phyloP scores from a whole-genome alignment of 2,113 vertebrate genomes.

The Phaethon lepturus region DNA sequence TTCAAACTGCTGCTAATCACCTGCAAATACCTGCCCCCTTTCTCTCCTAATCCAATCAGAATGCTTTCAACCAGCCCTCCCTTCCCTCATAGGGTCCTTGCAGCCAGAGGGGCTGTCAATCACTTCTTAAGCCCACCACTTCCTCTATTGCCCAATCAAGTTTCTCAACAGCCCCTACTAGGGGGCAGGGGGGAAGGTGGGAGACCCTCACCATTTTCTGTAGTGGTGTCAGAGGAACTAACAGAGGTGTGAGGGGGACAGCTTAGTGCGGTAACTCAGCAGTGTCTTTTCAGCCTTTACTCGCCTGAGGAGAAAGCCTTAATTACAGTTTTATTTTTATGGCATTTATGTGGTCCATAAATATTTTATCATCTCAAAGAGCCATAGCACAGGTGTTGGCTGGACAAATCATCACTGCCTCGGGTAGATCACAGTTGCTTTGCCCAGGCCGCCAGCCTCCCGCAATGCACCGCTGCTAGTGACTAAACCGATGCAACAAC shows the following conservation, averaged over 20 bases:
- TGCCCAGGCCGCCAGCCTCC: neutral
- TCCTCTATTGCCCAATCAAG: neutral
- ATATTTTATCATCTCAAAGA: neutral
- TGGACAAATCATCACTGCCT: neutral
- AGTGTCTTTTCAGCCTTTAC: neutral
- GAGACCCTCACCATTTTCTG: fast-evolving
- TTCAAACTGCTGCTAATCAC: neutral
- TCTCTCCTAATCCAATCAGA: neutral
- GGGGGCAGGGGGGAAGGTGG: fast-evolving
- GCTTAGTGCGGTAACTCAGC: fast-evolving
- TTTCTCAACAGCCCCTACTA: neutral
- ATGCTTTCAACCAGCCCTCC: neutral
- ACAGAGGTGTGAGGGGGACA: fast-evolving
- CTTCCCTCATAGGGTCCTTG: neutral
- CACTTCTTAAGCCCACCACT: neutral
- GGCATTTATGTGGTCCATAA: neutral
- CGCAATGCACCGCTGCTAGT: fast-evolving
- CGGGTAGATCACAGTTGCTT: neutral
- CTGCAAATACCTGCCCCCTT: neutral
- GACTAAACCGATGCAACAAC: neutral
- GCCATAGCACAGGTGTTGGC: neutral
- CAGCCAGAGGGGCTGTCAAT: neutral
- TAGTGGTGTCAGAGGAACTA: fast-evolving
- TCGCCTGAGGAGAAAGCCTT: neutral
- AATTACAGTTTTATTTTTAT: neutral